Evolutionary conservation across 1,140 invertebrate genomes (phyloP), one percentile per base, ranked within the genome.

Genomic region (Hycleus phaleratus): DNA sequence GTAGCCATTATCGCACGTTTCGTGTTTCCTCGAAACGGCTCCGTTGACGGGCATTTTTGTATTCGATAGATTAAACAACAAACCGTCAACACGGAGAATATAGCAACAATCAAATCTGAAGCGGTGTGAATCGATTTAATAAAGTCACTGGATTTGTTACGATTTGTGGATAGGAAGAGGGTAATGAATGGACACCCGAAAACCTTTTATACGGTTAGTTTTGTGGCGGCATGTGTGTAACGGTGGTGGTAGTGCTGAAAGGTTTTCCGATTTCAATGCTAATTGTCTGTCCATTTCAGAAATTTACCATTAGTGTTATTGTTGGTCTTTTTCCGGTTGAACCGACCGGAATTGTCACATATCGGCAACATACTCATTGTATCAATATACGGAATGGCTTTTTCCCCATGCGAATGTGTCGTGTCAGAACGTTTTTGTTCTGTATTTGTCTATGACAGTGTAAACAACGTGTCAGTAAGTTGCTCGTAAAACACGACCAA

Each of bases 401-500:
- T 53, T 56, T 58, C 51, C 4, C 32, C 7, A 7, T 32, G 32
- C 18, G 18, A 18, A 18, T 32, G 32, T 32, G 32, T 58, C 46
- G 12, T 6, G 26, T 58, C 56, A 47, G 49, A 58, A 50, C 46
- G 56, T 51, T 58, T 58, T 38, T 24, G 49, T 54, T 46, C 50
- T 40, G 52, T 58, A 46, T 61, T 53, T 58, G 56, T 54, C 54
- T 54, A 26, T 58, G 60, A 58, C 59, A 60, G 59, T 43, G 53
- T 58, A 58, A 61, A 61, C 60, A 61, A 50, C 60, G 60, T 50
- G 60, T 58, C 60, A 48, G 54, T 61, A 61, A 61, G 55, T 61
- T 57, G 51, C 45, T 61, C 50, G 60, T 58, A 53, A 58, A 61
- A 61, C 46, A 49, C 51, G 55, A 58, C 47, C 60, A 32, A 53